phyloP scores from a whole-genome alignment of 1,140 invertebrate genomes.

The Lepidotrigona ventralis region DNA sequence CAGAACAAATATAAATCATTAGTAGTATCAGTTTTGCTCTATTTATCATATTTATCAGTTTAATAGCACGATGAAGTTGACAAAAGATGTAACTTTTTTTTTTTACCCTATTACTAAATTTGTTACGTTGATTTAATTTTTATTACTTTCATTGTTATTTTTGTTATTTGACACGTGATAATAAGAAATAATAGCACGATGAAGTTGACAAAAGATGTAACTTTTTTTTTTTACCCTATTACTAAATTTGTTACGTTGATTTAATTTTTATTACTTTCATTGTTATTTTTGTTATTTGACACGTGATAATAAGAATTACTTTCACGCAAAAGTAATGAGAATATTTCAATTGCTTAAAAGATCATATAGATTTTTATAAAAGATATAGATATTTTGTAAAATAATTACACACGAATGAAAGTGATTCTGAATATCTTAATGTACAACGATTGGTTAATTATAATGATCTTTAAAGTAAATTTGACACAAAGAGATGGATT shows the following conservation, averaged over 20 bases:
- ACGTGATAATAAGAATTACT: not conserved
- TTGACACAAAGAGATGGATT: not conserved
- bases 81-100: not conserved
- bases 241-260: not conserved
- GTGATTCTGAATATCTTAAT: not conserved
- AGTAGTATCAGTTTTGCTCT: not conserved
- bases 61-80: not conserved
- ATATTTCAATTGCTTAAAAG: not conserved
- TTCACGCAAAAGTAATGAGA: not conserved
- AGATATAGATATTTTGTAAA: not conserved
- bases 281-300: no score
- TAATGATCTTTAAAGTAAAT: not conserved
- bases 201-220: not conserved
- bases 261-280: no score
- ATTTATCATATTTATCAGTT: not conserved
- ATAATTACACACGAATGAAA: not conserved
- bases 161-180: no score
- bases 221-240: not conserved
- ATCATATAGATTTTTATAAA: not conserved
- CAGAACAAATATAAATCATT: not conserved
- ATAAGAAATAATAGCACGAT: not conserved
- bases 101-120: not conserved
- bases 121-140: not conserved
- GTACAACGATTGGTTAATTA: not conserved
- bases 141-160: no score